Evolutionary conservation across 1,140 invertebrate genomes (phyloP).

Genomic region (Eufriesea mexicana): DNA sequence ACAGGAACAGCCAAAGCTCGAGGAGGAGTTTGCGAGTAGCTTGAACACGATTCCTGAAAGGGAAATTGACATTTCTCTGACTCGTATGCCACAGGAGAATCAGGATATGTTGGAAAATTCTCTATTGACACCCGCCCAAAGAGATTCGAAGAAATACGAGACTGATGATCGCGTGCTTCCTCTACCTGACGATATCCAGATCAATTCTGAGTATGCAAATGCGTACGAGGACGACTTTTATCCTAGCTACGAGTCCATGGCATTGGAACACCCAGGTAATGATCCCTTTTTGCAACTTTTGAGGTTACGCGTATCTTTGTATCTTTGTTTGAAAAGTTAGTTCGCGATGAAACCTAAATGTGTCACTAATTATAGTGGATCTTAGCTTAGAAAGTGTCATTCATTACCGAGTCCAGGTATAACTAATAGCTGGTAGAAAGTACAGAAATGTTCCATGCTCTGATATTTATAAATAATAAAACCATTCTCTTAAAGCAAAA

Average conservation of each 20-base stretch:
- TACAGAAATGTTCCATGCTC: too few species aligned
- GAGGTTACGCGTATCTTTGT: too few species aligned
- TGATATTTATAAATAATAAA: background rate
- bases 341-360: too few species aligned
- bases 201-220: background rate
- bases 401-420: too few species aligned
- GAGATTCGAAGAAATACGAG: background rate
- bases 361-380: too few species aligned
- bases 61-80: constrained; percentile 27
- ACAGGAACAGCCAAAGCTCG: background rate
- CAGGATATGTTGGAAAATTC: background rate
- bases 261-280: constrained; percentile 15
- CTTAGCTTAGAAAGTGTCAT: too few species aligned
- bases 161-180: background rate
- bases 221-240: constrained; percentile 11
- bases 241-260: constrained; percentile 4
- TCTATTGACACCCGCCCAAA: too few species aligned
- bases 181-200: background rate
- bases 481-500: background rate
- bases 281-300: background rate
- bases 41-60: constrained; percentile 13
- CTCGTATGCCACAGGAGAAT: background rate
- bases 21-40: background rate
- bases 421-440: too few species aligned
- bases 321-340: too few species aligned